These are phyloP conservation scores for Marmota monax DNA, from an alignment of 2,113 vertebrate genomes.

Conservation along the genomic window DNA sequence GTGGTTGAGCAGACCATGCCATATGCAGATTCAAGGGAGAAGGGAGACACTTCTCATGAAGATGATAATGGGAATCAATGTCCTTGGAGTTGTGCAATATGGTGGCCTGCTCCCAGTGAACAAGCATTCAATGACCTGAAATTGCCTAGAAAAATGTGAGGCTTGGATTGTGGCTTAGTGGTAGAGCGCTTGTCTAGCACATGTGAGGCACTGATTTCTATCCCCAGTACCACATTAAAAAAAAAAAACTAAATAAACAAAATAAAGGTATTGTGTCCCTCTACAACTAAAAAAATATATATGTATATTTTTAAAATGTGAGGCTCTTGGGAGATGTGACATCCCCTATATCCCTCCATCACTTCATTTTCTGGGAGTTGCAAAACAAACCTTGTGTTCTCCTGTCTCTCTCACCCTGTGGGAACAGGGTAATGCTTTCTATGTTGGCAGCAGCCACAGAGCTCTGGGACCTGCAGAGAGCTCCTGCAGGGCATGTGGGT, in stretches of 20 bases:
- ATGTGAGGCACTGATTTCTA: too few species aligned
- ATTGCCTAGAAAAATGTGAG: background rate
- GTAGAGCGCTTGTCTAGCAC: too few species aligned
- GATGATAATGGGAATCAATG: fast-evolving
- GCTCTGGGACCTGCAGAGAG: too few species aligned
- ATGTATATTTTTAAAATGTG: background rate
- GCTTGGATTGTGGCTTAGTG: background rate
- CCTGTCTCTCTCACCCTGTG: background rate
- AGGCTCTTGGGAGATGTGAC: background rate
- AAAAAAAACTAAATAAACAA: too few species aligned
- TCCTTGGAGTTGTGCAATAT: background rate
- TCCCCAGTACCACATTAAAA: too few species aligned
- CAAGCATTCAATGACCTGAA: background rate
- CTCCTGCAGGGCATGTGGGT: background rate
- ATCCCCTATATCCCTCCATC: background rate
- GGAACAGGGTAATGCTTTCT: too few species aligned
- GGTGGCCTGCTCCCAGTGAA: background rate
- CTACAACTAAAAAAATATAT: too few species aligned
- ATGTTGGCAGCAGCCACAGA: background rate
- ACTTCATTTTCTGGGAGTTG: background rate
- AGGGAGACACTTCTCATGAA: fast-evolving
- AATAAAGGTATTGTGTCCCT: too few species aligned
- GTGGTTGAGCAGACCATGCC: background rate
- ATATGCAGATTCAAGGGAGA: background rate
- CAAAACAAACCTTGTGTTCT: background rate